Evolutionary conservation across 2,797 vertebrate genomes (phyloP), one percentile per base, ranked within the genome.

Genomic region (Arremon aurantiirostris): DNA sequence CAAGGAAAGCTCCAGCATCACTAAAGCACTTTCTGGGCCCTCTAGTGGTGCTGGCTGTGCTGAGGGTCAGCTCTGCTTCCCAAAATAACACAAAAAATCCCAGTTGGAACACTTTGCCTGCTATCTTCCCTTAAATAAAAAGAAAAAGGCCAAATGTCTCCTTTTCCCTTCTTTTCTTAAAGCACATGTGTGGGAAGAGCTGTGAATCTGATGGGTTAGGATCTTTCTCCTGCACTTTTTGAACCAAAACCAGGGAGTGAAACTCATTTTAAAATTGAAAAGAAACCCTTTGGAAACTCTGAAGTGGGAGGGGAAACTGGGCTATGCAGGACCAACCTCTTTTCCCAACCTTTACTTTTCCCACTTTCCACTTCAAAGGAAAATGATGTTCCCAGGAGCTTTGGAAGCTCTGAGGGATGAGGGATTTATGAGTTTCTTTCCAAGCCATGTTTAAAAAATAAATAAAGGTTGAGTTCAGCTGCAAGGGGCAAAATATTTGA

Each of bases 171-270:
- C 7, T 87, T 46, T 73, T 30, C 23, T 52, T 78, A 34, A 50
- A 50, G 26, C 32, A 28, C n/a, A 27, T 6, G 3, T 3, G 12
- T 10, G 28, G 39, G 14, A 82, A 23, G 23, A 50, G 23, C 46
- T 0, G 1, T 1, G 39, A 37, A 60, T 46, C 46, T 0, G 0
- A 17, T 2, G 1, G 28, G 24, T 14, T 44, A 21, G 32, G 34
- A 66, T 37, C 10, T 65, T 64, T 22, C 15, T n/a, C 44, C 77
- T 37, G 35, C 53, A 18, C 12, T 64, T 80, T 66, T 17, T 7
- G 34, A 66, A 77, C 6, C 64, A 28, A 52, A 8, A 53, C 3
- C 12, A 4, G 5, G 0, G 17, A 4, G 16, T 0, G 2, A 59
- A 52, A 56, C 14, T 78, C 60, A 75, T 90, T 56, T 83, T 72